Percentiles rank a stretch among this genome's conserved stretches.
phyloP scores from a whole-genome alignment of 2,888 invertebrate species.

The Plagodis dolabraria region DNA sequence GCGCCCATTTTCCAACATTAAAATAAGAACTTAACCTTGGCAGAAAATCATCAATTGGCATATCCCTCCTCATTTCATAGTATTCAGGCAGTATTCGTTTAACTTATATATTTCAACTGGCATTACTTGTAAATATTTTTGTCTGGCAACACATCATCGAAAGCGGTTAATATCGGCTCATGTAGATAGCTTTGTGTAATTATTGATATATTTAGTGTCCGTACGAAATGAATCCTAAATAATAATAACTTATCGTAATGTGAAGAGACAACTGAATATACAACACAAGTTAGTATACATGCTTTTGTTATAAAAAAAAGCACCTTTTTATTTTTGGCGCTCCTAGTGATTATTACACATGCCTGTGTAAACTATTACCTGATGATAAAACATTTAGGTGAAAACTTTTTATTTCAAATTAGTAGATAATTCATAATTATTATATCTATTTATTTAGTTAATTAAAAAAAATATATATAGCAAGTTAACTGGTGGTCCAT shows the following conservation, averaged over 20 bases:
- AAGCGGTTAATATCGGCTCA: conserved; percentile 74
- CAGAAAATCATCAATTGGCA: conserved; percentile 19
- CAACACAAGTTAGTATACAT: conserved; percentile 49
- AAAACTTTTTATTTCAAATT: conserved; percentile 58
- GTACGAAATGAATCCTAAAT: conserved; percentile 63
- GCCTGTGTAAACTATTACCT: conserved; percentile 64
- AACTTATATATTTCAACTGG: conserved; percentile 31
- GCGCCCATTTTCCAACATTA: conserved; percentile 6
- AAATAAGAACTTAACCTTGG: conserved; percentile 8
- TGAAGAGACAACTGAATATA: conserved; percentile 57
- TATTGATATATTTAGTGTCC: conserved; percentile 82
- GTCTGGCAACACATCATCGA: conserved; percentile 53
- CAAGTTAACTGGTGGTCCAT: conserved; percentile 40
- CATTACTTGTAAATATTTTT: conserved; percentile 30
- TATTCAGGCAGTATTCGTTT: conserved; percentile 27
- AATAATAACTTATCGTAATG: conserved; percentile 54
- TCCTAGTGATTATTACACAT: conserved; percentile 55
- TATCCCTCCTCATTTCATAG: conserved; percentile 10
- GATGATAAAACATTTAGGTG: conserved; percentile 50
- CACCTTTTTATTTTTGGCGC: conserved; percentile 68
- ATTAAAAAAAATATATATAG: conserved; percentile 37
- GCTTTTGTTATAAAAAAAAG: conserved; percentile 62
- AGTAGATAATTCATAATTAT: conserved; percentile 74
- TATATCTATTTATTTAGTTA: conserved; percentile 80
- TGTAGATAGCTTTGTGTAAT: conserved; percentile 85